Base-by-base conservation (phyloP, 1,140 invertebrate genomes). In the Drosophila quadrilineata region DNA sequence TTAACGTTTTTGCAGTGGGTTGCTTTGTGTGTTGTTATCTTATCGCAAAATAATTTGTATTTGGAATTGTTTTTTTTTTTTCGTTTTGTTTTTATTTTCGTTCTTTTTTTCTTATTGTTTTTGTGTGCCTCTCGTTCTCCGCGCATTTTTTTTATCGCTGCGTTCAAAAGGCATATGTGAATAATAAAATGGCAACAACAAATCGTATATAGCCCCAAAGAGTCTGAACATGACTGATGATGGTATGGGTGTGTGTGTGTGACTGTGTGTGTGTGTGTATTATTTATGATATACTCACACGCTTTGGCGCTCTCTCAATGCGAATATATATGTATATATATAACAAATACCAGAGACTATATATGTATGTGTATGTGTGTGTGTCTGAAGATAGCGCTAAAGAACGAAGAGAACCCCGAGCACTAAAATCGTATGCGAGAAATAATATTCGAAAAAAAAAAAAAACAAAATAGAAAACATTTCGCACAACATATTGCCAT, bases 401-500 rank as follows among this genome's bases (percentile, higher is more conserved):
- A 75, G 31, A 54, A n/a, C 14, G 22, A 14, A 43, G 21, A 21
- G 6, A 43, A 43, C 12, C 16, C 38, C 33, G 43, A 40, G 14
- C 6, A 50, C 35, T n/a, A n/a, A n/a, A 43, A 50, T 49, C 38
- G 36, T 22, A 60, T 26, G 9, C 14, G 50, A 24, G 29, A 60
- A 60, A 31, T n/a, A 60, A 62, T 57, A 71, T 49, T 57, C 28
- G 19, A 65, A 57, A 67, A 43, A 21, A 43, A n/a, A n/a, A n/a
- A n/a, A n/a, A n/a, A n/a, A n/a, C n/a, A n/a, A n/a, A n/a, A n/a
- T n/a, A n/a, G n/a, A n/a, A n/a, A n/a, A n/a, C 56, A 52, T 71
- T 70, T 73, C 38, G 65, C 50, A 84, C 77, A 65, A 76, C 76
- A 76, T 70, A 73, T 84, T 73, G 77, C 77, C 66, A 62, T 84